These are phyloP conservation scores for Xenops minutus DNA, from an alignment of 2,797 vertebrate genomes.

Conservation along the genomic window DNA sequence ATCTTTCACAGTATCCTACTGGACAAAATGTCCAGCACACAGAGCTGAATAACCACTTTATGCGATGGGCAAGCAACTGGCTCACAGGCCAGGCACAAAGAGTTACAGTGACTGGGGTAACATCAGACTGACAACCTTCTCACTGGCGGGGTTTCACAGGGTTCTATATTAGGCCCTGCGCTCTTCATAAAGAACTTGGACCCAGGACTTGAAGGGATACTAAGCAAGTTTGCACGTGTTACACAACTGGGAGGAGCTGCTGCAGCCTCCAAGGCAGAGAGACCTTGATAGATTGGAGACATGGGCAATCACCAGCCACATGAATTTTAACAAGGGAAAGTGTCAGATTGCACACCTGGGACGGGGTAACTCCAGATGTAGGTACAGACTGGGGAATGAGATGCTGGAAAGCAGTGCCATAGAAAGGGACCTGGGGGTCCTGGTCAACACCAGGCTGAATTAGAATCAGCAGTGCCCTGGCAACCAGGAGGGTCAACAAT, in stretches of 20 bases:
- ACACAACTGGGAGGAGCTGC: not conserved
- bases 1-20: not conserved
- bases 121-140: not conserved
- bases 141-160: not conserved
- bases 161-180: not conserved
- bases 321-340: not conserved
- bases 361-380: not conserved
- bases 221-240: not conserved
- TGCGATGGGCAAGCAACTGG: not conserved
- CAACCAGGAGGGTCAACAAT: accelerated
- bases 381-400: not conserved
- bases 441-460: accelerated
- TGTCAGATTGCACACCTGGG: accelerated
- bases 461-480: not conserved
- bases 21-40: not conserved
- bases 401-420: not conserved
- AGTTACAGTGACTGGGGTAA: not conserved
- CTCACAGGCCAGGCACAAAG: accelerated
- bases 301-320: not conserved
- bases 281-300: not conserved
- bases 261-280: not conserved
- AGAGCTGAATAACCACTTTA: not conserved
- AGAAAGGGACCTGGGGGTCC: not conserved
- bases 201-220: not conserved
- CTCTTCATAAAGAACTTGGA: not conserved